Conservation (phyloP, 2,113 vertebrate genomes). For the Gallinago jamesoni region DNA sequence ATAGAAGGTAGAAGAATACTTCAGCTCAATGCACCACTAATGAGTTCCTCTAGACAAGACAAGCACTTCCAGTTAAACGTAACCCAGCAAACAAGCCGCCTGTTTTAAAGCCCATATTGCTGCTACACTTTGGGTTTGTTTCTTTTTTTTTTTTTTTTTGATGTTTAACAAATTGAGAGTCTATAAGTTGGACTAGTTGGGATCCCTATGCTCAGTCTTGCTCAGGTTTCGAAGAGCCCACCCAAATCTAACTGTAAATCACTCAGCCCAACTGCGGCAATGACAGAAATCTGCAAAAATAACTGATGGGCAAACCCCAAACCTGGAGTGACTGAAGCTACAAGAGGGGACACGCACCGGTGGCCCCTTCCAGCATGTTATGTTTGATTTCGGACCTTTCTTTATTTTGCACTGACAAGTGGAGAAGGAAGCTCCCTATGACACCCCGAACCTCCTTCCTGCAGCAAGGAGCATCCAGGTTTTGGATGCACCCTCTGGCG, state of each 20-base stretch:
- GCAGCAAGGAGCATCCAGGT: no score
- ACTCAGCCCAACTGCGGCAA: accelerated
- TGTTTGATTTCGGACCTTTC: not conserved
- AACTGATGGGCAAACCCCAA: not conserved
- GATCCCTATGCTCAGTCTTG: not conserved
- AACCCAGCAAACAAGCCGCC: not conserved
- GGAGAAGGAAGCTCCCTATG: not conserved
- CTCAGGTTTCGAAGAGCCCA: not conserved
- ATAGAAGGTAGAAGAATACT: not conserved
- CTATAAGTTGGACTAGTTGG: not conserved
- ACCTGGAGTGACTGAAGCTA: not conserved
- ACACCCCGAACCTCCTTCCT: accelerated
- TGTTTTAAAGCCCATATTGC: not conserved
- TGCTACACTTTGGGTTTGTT: accelerated
- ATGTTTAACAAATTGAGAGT: not conserved
- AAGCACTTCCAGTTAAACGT: not conserved
- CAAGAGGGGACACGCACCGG: not conserved
- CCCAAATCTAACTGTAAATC: no score
- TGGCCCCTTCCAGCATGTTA: accelerated
- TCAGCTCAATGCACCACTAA: not conserved
- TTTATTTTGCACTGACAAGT: not conserved
- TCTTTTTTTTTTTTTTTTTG: not conserved
- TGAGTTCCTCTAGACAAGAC: not conserved
- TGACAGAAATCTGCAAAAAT: not conserved
- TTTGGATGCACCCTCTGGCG: accelerated